Conservation (phyloP, 2,113 vertebrate genomes). For the Lethenteron reissneri region DNA sequence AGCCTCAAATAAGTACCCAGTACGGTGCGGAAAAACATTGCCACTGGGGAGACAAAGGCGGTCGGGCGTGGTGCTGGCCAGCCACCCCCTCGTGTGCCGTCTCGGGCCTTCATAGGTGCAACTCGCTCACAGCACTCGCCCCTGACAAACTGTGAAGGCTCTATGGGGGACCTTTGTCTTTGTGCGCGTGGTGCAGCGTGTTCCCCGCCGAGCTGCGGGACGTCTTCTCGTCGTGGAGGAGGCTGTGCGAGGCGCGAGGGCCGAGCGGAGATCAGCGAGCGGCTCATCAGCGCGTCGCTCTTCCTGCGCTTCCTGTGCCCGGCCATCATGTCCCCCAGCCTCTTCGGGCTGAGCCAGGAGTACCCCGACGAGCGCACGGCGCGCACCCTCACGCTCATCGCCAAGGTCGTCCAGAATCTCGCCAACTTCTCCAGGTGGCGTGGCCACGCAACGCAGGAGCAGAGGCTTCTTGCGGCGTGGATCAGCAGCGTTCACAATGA, state of each 20-base stretch:
- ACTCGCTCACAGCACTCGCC: too few relatives aligned
- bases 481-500: too few relatives aligned
- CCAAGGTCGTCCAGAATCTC: constrained; percentile 87
- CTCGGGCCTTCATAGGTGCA: too few relatives aligned
- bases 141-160: too few relatives aligned
- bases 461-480: too few relatives aligned
- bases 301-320: constrained; percentile 80
- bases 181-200: constrained; percentile 19
- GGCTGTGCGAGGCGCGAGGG: constrained; percentile 32
- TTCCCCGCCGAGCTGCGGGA: constrained; percentile 56
- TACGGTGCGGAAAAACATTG: too few relatives aligned
- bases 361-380: constrained; percentile 46
- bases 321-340: constrained; percentile 63
- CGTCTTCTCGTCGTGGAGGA: constrained; percentile 58
- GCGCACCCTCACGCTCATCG: constrained; percentile 57
- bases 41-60: too few relatives aligned
- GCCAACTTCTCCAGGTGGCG: constrained; percentile 59
- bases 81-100: too few relatives aligned
- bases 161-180: neutral
- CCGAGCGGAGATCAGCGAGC: constrained; percentile 35
- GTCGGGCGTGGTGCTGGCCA: too few relatives aligned
- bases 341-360: constrained; percentile 55
- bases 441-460: too few relatives aligned
- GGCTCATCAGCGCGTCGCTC: constrained; percentile 62
- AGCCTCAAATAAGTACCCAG: too few relatives aligned